Base-by-base conservation (phyloP, 2,113 vertebrate genomes). In the Thymallus thymallus region DNA sequence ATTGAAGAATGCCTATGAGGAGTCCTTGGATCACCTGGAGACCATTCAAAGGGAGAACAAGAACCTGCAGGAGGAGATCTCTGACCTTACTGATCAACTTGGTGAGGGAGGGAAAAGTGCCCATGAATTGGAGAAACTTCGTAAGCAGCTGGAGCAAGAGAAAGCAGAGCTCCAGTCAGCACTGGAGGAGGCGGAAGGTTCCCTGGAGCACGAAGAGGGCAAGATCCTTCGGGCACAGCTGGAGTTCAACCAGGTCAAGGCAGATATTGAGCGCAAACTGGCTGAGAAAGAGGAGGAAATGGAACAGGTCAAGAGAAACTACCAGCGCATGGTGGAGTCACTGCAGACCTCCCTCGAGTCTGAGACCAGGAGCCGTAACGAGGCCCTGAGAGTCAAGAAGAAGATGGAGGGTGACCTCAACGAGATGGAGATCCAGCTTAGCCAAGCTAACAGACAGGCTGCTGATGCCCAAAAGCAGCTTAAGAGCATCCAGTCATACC, bases 331-430 rank as follows among this genome's bases (percentile, higher is more conserved):
- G 79, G 87, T 96, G 13, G 95, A 96, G 14, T 93, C 95, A 0
- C 92, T 97, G 3, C 95, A 97, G 92, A 91, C 94, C 61, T 95
- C 95, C 0, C 87, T 97, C 83, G 96, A 97, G 0, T 90, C 96
- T 0, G 95, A 97, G 89, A 94, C 93, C 0, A 91, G 95, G 16
- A 95, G 95, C 86, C 91, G 95, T 62, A 95, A 94, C 0, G 95
- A 97, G 82, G 94, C 94, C 3, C 86, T 96, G 77, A 78, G 95
- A 72, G 84, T 96, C 69, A 97, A 95, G 88, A 97, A 97, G 91
- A 97, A 97, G 91, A 97, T 97, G 95, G 96, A 97, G 67, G 95
- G 94, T 0, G 95, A 96, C 87, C 94, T 96, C 72, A 90, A 90
- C 7, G 88, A 91, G 70, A 91, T 91, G 90, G 90, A 97, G 90